A percentile compares a stretch with the other conserved stretches of the same genome.
phyloP scores from a whole-genome alignment of 2,888 invertebrate genomes.

The Nineta flava region DNA sequence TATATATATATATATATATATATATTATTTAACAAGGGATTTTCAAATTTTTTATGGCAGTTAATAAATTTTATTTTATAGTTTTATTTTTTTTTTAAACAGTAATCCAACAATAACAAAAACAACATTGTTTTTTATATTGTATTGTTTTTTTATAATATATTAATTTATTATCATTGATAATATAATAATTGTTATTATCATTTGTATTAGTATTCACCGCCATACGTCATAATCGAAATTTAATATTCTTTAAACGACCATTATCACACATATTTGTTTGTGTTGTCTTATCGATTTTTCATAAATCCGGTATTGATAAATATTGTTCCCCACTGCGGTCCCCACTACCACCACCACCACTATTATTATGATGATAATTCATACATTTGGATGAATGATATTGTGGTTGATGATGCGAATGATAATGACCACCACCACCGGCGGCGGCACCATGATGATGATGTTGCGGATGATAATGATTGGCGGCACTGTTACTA shows the following conservation, averaged over 20 bases:
- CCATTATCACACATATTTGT: slow-evolving; percentile 14
- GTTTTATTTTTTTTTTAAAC: neutral
- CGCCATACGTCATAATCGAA: neutral
- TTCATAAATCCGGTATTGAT: slow-evolving; percentile 28
- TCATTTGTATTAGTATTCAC: neutral
- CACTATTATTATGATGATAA: slow-evolving; percentile 3
- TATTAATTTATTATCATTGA: too few species aligned
- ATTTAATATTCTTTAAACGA: neutral
- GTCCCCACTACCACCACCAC: neutral
- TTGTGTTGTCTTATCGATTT: slow-evolving; percentile 29
- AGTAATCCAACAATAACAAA: neutral
- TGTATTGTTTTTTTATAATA: neutral
- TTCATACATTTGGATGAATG: slow-evolving; percentile 9
- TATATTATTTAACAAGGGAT: too few species aligned
- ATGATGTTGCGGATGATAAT: neutral
- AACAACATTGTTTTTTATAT: neutral
- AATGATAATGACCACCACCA: too few species aligned
- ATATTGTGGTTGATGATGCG: slow-evolving; percentile 20
- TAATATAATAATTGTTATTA: neutral
- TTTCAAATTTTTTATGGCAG: too few species aligned
- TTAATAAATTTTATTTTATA: neutral
- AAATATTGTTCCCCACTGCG: slow-evolving; percentile 10
- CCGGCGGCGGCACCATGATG: neutral
- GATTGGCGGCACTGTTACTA: neutral
- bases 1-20: too few species aligned